Evolutionary conservation across 1,140 invertebrate species (phyloP).

Genomic region (Scaptomyza pallida): DNA sequence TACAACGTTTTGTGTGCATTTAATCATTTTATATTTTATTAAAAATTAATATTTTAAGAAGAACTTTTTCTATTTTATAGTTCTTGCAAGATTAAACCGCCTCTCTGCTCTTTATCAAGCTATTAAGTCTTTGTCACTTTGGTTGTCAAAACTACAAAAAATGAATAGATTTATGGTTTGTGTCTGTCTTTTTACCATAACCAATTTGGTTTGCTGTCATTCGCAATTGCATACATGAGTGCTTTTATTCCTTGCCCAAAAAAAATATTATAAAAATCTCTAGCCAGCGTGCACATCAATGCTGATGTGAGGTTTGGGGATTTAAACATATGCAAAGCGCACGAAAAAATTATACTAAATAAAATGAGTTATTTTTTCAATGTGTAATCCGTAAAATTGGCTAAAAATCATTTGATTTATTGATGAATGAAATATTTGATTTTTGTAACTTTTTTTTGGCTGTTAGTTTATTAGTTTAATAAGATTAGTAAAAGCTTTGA

Average conservation of each 20-base stretch:
- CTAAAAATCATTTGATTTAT: too few species aligned
- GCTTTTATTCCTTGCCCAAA: neutral
- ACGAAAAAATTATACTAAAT: too few species aligned
- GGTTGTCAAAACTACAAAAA: neutral
- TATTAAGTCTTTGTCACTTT: neutral
- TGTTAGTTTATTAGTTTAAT: too few species aligned
- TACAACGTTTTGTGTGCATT: neutral
- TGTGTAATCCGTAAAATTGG: too few species aligned
- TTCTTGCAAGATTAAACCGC: neutral
- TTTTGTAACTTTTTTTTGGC: too few species aligned
- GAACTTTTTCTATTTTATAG: too few species aligned
- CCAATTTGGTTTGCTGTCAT: neutral
- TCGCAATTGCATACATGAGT: neutral
- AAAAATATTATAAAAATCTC: neutral
- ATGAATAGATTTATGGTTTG: neutral
- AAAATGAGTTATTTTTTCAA: too few species aligned
- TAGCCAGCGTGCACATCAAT: conserved; percentile 4
- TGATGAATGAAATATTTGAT: too few species aligned
- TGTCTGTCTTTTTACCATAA: neutral
- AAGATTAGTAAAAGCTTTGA: too few species aligned
- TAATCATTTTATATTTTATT: neutral
- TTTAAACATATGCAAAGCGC: too few species aligned
- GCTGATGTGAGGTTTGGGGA: neutral
- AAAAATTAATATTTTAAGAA: too few species aligned
- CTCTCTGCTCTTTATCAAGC: neutral